Conservation (phyloP, 2,888 invertebrate species). For the Xylota sylvarum region DNA sequence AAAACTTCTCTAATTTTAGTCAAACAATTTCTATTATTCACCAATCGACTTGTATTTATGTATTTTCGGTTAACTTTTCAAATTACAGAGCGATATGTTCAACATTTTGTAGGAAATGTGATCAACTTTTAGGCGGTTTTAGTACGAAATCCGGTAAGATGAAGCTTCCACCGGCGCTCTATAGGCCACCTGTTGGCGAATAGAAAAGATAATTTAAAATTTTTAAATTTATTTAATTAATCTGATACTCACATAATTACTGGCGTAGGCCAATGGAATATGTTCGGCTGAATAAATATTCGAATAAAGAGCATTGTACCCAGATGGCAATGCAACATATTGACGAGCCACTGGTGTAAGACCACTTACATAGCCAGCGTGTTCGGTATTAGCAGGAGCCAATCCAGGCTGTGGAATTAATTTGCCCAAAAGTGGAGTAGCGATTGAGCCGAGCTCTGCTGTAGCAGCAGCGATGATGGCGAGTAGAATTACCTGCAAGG, state of each 20-base stretch:
- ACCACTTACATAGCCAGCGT: background rate
- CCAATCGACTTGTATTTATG: slow-evolving; percentile 67
- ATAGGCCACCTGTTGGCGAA: slow-evolving; percentile 70
- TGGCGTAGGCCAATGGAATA: slow-evolving; percentile 78
- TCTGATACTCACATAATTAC: slow-evolving; percentile 77
- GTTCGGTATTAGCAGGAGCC: background rate
- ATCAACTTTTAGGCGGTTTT: slow-evolving; percentile 67
- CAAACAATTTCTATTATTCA: slow-evolving; percentile 33
- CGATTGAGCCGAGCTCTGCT: slow-evolving; percentile 80
- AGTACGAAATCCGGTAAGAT: slow-evolving; percentile 82
- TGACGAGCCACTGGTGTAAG: background rate
- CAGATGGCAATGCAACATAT: background rate
- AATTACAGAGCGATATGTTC: slow-evolving; percentile 1
- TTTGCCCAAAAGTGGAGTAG: slow-evolving; percentile 79
- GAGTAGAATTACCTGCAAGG: slow-evolving; percentile 86
- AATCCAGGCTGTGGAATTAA: background rate
- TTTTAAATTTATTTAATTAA: background rate
- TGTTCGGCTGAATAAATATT: slow-evolving; percentile 70
- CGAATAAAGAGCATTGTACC: slow-evolving; percentile 24
- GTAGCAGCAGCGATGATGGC: slow-evolving; percentile 86
- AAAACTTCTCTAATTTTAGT: too few relatives aligned
- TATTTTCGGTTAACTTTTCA: slow-evolving; percentile 57
- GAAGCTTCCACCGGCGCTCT: slow-evolving; percentile 82
- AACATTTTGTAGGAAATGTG: background rate
- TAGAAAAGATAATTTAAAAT: slow-evolving; percentile 11